Evolutionary conservation across 2,113 vertebrate species (phyloP).

Genomic region (Myotis brandtii): DNA sequence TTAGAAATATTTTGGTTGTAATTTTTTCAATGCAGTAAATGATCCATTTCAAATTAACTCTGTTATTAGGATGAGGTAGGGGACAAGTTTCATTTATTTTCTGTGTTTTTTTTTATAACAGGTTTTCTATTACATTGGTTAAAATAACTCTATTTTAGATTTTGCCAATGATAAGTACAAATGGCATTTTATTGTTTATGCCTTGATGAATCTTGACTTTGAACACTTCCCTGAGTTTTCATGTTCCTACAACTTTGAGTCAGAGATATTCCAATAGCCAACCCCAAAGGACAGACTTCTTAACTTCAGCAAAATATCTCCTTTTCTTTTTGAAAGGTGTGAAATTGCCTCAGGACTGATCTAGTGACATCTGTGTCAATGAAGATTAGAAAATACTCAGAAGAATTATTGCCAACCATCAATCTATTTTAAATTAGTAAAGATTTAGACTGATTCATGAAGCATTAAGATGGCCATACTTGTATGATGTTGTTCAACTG

Average conservation of each 20-base stretch:
- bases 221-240: conserved; percentile 22
- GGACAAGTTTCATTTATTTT: conserved; percentile 25
- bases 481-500: neutral
- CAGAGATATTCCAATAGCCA: neutral
- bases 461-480: neutral
- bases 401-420: neutral
- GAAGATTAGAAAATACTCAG: neutral
- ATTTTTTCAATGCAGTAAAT: conserved; percentile 2
- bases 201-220: neutral
- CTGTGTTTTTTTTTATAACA: neutral
- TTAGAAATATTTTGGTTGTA: neutral
- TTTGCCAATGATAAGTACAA: neutral
- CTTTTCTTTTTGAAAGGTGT: conserved; percentile 20
- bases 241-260: conserved; percentile 23
- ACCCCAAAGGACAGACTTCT: neutral
- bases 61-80: neutral
- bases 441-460: neutral
- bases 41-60: conserved; percentile 32
- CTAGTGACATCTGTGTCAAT: neutral
- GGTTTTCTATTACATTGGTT: neutral
- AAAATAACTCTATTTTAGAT: neutral
- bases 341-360: neutral
- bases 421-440: conserved; percentile 42
- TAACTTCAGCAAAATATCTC: neutral
- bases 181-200: conserved; percentile 19